These are phyloP conservation scores for Phalacrocorax carbo DNA, from an alignment of 2,113 vertebrate genomes.

Conservation along the genomic window DNA sequence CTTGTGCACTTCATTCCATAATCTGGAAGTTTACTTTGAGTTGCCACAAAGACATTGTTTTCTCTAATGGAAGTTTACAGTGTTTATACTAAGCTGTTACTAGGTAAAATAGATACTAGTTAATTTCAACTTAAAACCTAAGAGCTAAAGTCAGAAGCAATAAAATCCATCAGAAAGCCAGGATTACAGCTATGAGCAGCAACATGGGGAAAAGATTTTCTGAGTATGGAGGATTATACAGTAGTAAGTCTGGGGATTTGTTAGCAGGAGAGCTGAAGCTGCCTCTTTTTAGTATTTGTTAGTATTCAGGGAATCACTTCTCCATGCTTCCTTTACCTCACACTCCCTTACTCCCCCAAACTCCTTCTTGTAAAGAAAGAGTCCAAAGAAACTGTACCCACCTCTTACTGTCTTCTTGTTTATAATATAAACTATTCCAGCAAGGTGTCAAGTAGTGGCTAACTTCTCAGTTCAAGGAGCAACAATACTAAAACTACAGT, in stretches of 20 bases:
- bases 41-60: background rate
- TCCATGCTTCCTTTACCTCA: background rate
- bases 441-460: background rate
- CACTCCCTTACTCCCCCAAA: background rate
- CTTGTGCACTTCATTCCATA: background rate
- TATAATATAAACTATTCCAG: background rate
- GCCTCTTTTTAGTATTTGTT: background rate
- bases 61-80: background rate
- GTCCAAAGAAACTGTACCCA: background rate
- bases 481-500: background rate
- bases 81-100: background rate
- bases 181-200: background rate
- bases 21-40: background rate
- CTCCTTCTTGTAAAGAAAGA: background rate
- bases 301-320: background rate
- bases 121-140: background rate
- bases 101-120: background rate
- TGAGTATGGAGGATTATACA: background rate
- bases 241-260: background rate
- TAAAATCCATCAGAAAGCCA: background rate
- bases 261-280: background rate
- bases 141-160: background rate
- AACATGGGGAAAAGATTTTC: background rate
- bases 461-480: background rate
- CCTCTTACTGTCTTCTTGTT: background rate